Conservation (phyloP, 2,797 vertebrate genomes). For the Sebastolobus altivelis region DNA sequence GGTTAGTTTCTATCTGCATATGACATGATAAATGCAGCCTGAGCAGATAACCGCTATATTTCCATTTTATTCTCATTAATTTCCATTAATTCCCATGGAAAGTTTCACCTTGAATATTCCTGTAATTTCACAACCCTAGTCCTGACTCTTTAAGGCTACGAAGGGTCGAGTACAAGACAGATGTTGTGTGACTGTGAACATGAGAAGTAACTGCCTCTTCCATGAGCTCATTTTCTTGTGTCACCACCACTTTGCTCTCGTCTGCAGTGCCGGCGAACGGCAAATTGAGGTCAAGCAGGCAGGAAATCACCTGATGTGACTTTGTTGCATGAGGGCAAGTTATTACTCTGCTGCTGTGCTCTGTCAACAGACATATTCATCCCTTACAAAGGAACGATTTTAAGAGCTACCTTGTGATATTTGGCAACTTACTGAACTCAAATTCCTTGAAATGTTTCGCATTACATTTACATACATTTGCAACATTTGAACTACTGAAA, state of each 20-base stretch:
- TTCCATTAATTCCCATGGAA: too few species aligned
- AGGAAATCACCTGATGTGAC: slow-evolving; percentile 32
- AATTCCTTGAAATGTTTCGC: neutral
- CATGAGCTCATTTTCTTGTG: neutral
- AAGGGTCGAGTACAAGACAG: neutral
- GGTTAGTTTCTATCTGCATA: neutral
- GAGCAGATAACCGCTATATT: neutral
- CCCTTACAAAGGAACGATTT: neutral
- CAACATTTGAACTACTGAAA: neutral
- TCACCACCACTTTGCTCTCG: neutral
- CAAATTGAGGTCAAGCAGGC: slow-evolving; percentile 41
- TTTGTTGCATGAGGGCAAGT: neutral
- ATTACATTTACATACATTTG: neutral
- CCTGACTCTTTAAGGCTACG: neutral
- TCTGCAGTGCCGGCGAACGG: neutral
- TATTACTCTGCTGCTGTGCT: neutral
- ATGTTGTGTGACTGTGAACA: neutral
- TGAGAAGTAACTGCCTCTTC: neutral
- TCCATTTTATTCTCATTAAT: neutral
- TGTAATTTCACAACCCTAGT: neutral
- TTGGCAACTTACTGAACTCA: too few species aligned
- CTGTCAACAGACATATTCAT: neutral
- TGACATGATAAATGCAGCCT: neutral
- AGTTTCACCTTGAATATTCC: neutral
- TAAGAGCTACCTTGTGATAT: neutral